Evolutionary conservation across 2,797 vertebrate species (phyloP), one percentile per base, ranked within the genome.

Genomic region (Rousettus madagascariensis): DNA sequence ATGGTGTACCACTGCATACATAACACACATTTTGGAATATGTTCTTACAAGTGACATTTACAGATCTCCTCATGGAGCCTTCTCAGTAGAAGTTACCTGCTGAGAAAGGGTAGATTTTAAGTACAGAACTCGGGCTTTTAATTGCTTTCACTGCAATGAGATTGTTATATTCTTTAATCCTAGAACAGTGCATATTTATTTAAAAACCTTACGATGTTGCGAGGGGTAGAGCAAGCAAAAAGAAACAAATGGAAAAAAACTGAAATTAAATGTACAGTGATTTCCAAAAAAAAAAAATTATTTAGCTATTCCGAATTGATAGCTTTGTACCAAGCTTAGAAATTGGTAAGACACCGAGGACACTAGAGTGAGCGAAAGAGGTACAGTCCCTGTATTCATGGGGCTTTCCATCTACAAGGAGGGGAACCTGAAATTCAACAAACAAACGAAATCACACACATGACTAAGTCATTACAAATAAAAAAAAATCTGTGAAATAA

Each of bases 51-150:
- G 17, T 59, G 46, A 0, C 11, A 72, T 78, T 63, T 55, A 53
- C 30, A 6, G 16, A 8, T 72, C 20, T 69, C 61, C 46, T 28
- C 28, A n/a, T 1, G 30, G 9, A 85, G 43, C 68, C 82, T 74
- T 78, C 57, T 65, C 69, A 66, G 28, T 57, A 63, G 59, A 80
- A 43, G 26, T 75, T 51, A 30, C 83, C 28, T 66, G 53, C 59
- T 63, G 71, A 92, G 84, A 82, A 71, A 85, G 30, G 55, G 22
- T 28, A 68, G 28, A 59, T 77, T 93, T 94, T 59, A 66, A 28
- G 28, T 55, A 8, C 20, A 90, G 57, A n/a, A 74, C 38, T 46
- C 53, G 36, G 61, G 33, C 24, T 71, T 93, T 91, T 86, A 80
- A 66, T 92, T 94, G 57, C 38, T 41, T 80, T 89, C n/a, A 46